Evolutionary conservation across 2,797 vertebrate species (phyloP), one percentile per base, ranked within the genome.

Genomic region (Lagorchestes hirsutus): DNA sequence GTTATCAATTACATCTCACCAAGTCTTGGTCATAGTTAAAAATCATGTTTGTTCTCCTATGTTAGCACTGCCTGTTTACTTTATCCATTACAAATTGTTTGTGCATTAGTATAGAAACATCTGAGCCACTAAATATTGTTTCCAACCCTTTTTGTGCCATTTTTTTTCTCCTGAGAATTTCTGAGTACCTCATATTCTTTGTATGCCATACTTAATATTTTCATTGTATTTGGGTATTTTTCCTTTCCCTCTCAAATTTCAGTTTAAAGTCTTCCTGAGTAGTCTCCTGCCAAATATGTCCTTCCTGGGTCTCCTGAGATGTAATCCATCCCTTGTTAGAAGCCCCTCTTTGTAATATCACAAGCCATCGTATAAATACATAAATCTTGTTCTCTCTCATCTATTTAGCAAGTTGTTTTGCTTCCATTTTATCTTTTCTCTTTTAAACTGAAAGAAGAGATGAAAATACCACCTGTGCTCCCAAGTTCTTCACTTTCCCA

Each of bases 231-330:
- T 50, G 62, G 52, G 54, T 55, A n/a, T 82, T 94, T 93, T 29
- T 94, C 92, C 96, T 94, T 40, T 92, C 18, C 50, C 57, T 57
- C 28, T 82, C 92, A 95, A 4, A 12, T 55, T 93, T 96, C 55
- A 91, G 13, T 56, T 34, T 93, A 55, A 94, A 93, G 54, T 54
- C 5, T 46, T 95, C 59, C 92, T 58, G 8, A 96, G 58, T 2
- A 56, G 90, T 91, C 93, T 91, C 55, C 94, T 96, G 16, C 82
- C 82, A 40, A 50, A 22, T 87, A 90, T 46, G 29, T 90, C 90
- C 91, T 91, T 95, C 29, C 50, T 55, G 90, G 55, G 95, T 22
- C 31, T 96, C 74, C 24, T 87, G 74, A 50, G 31, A 1, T 59
- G 8, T 93, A 59, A 87, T 28, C 3, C 12, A 55, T 91, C 40